A percentile compares a stretch with the other conserved stretches of the same genome.
Evolutionary conservation across 2,888 invertebrate species (phyloP).

Genomic region (Gortyna flavago): DNA sequence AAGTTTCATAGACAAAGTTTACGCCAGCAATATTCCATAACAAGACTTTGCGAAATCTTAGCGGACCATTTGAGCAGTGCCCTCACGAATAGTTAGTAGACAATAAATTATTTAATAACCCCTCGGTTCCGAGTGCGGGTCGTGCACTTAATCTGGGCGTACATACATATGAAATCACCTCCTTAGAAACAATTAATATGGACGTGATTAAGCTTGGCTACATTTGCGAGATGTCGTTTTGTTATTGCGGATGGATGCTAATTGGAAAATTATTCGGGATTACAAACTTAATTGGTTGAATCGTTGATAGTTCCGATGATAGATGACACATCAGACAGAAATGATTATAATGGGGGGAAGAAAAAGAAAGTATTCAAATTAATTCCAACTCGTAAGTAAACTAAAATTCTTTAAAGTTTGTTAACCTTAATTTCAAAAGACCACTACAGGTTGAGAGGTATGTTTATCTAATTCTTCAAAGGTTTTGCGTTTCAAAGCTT

Average conservation of each 20-base stretch:
- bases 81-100: conserved; percentile 85
- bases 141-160: conserved; percentile 86
- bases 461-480: conserved; percentile 75
- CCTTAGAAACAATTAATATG: conserved; percentile 87
- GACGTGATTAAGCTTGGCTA: conserved; percentile 68
- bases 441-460: conserved; percentile 68
- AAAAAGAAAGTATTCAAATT: neutral
- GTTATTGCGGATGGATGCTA: conserved; percentile 42
- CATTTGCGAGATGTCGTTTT: conserved; percentile 52
- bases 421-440: conserved; percentile 51
- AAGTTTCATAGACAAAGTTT: conserved; percentile 82
- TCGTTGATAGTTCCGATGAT: neutral
- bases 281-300: conserved; percentile 3
- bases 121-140: conserved; percentile 80
- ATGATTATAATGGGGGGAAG: neutral
- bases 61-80: conserved; percentile 80
- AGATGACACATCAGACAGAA: neutral
- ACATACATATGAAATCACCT: conserved; percentile 85
- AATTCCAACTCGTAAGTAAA: neutral
- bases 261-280: conserved; percentile 29
- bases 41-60: conserved; percentile 84
- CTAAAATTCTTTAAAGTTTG: neutral
- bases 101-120: conserved; percentile 90
- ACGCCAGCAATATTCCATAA: conserved; percentile 80
- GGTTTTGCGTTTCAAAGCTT: conserved; percentile 85